phyloP scores from a whole-genome alignment of 2,888 invertebrate species.

The Anthoptus insignis region DNA sequence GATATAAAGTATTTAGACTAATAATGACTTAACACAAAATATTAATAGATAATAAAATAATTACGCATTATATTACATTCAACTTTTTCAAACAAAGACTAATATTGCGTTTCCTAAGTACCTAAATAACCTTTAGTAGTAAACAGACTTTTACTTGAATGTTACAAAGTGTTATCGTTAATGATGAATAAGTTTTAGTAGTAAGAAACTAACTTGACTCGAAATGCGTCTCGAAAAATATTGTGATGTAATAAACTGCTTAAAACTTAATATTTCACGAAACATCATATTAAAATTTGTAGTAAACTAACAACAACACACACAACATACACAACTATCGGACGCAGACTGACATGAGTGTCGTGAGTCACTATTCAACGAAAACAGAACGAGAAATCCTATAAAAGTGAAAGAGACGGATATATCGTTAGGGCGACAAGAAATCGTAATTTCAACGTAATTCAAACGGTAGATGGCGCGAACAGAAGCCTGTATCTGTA shows the following conservation, averaged over 20 bases:
- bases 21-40: not conserved
- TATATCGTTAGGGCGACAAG: not conserved
- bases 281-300: not conserved
- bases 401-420: slow-evolving; percentile 15
- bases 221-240: not conserved
- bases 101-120: slow-evolving; percentile 23
- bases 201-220: not conserved
- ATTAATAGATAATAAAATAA: too few species aligned
- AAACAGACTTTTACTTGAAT: slow-evolving; percentile 17
- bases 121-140: slow-evolving; percentile 27
- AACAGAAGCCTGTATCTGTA: slow-evolving; percentile 9
- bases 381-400: slow-evolving; percentile 38
- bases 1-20: not conserved
- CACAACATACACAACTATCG: slow-evolving; percentile 18
- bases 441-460: slow-evolving; percentile 1
- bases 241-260: slow-evolving; percentile 34
- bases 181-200: not conserved
- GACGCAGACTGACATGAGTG: slow-evolving; percentile 40
- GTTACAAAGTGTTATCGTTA: slow-evolving; percentile 23
- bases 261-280: not conserved
- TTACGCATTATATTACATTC: too few species aligned
- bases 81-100: slow-evolving; percentile 6
- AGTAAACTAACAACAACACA: slow-evolving; percentile 6
- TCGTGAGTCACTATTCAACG: slow-evolving; percentile 37
- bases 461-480: slow-evolving; percentile 5